Evolutionary conservation across 2,888 invertebrate species (phyloP).

Genomic region (Xestoiulus laeticollis): DNA sequence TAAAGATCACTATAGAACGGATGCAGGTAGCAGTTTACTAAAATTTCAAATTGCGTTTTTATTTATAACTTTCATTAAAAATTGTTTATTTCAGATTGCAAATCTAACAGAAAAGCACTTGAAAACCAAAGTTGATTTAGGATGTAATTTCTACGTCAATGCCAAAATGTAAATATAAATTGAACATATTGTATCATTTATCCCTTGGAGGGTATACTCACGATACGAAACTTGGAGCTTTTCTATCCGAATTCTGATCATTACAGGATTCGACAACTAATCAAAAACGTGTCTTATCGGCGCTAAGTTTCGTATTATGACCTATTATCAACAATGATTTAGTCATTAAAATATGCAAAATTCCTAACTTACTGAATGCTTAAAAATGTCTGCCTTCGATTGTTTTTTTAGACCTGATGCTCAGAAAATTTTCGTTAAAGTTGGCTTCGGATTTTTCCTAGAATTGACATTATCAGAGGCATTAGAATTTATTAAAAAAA

Average conservation of each 20-base stretch:
- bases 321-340: not conserved
- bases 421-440: constrained; percentile 74
- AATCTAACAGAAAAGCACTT: constrained; percentile 69
- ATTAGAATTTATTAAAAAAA: constrained; percentile 74
- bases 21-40: constrained; percentile 64
- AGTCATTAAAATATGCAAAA: not conserved
- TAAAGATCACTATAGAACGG: constrained; percentile 76
- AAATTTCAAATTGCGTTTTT: not conserved
- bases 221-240: too few species aligned
- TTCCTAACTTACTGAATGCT: not conserved
- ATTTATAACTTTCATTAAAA: not conserved
- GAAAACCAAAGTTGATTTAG: constrained; percentile 80
- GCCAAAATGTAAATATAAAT: constrained; percentile 69
- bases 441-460: constrained; percentile 79
- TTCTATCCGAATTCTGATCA: too few species aligned
- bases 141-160: constrained; percentile 85
- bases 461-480: constrained; percentile 79
- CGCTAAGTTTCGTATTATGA: too few species aligned
- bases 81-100: constrained; percentile 64
- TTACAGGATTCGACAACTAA: too few species aligned
- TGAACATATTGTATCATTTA: too few species aligned
- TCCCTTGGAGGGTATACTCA: too few species aligned
- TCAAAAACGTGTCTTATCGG: too few species aligned
- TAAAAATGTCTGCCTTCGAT: not conserved
- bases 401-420: constrained; percentile 67